Base-by-base conservation (phyloP, 2,888 invertebrate species). In the Thecocarcelia acutangulata region DNA sequence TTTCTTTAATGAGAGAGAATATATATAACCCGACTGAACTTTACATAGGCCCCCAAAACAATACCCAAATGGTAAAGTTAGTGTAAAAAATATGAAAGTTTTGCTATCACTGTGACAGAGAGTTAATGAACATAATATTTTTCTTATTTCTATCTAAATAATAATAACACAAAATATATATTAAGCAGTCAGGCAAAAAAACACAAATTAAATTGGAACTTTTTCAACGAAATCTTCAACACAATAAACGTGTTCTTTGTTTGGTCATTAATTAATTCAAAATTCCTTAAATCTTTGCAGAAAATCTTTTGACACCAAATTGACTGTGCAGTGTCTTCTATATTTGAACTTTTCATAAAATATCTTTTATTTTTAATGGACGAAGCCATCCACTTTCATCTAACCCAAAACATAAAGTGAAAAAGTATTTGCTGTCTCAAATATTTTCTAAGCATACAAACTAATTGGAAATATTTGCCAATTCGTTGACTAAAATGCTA, bases 201-300 rank as follows among this genome's bases (percentile, higher is more conserved):
- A 56, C 28, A 54, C 4, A 74, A 64, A 74, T 37, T 40, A n/a
- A 48, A 3, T n/a, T 56, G 33, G 33, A 56, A 15, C 37, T 28
- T 9, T 1, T 42, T 12, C 13, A 9, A 48, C 9, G 33, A 6
- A 44, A 54, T 28, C n/a, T 28, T 19, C 9, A 15, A 50, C 11
- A 6, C n/a, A 50, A 33, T 9, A 33, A 33, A 37, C 58, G 15
- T 37, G 24, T 17, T 59, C 48, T 11, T 63, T 66, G 40, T 50
- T 56, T 17, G 33, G 40, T 4, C 19, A 70, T 63, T 70, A 77
- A 63, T 70, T 77, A 63, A 76, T 17, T 19, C 50, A 9, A 63
- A 63, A 50, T 64, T 58, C 13, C 28, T 4, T 33, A 42, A 46
- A 48, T n/a, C 24, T 17, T 48, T 58, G 17, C 8, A n/a, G 13